Base-by-base conservation (phyloP, 2,797 vertebrate species). In the Podarcis siculus region DNA sequence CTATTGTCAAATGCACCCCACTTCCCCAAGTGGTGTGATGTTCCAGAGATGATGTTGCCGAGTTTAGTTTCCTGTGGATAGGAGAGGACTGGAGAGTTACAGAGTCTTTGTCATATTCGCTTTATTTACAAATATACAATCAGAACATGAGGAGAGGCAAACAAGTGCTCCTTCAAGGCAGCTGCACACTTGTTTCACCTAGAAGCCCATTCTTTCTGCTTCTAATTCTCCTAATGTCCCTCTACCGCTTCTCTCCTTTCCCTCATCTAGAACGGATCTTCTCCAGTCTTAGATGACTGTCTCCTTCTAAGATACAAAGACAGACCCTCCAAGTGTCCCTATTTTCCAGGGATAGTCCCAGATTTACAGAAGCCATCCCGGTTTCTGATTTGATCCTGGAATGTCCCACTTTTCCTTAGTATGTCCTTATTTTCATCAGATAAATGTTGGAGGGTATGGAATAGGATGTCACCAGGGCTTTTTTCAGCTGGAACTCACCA, bases 41-140 rank as follows among this genome's bases (percentile, higher is more conserved):
- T 64, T 87, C 17, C 15, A 19, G 42, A 4, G 23, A 23, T 21
- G 66, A 1, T n/a, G 32, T n/a, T 77, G 37, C n/a, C 27, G 8
- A 2, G 25, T 83, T 77, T 27, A 25, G 15, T 30, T 77, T 82
- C 39, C 39, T 82, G 78, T 49, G 42, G 30, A 82, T 64, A 67
- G 30, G 45, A 82, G 17, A 67, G 13, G 25, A 21, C 10, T 82
- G 42, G 86, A 77, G 8, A 35, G 66, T 27, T 66, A 49, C 13
- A n/a, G 25, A 3, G 9, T 13, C 73, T 66, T 77, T 69, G n/a
- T 73, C 61, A 27, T 49, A 17, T 39, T 77, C 69, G 61, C 72
- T 87, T 83, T 37, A 55, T 83, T 73, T 87, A 23, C 35, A 81
- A 64, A 27, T 27, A n/a, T 67, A 82, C 58, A 83, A 49, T 58